phyloP scores from a whole-genome alignment of 2,888 invertebrate genomes.

The Drosophila stalkeri region DNA sequence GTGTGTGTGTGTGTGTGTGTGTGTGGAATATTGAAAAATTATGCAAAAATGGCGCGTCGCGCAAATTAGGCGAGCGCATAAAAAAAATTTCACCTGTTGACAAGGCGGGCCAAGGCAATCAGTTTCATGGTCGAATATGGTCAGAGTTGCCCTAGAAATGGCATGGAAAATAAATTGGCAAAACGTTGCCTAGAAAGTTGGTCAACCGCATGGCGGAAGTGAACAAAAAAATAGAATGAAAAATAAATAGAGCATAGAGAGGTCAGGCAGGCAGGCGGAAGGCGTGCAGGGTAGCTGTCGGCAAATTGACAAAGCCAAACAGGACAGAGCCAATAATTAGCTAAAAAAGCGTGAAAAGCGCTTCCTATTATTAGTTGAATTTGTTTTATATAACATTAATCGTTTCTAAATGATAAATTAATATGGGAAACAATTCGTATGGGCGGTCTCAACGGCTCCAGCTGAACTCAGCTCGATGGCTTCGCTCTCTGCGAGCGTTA shows the following conservation, averaged over 20 bases:
- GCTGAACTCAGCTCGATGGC: background rate
- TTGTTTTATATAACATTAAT: constrained; percentile 78
- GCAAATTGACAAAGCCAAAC: constrained; percentile 45
- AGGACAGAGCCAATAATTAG: constrained; percentile 68
- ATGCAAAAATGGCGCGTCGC: constrained; percentile 54
- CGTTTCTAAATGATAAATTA: constrained; percentile 79
- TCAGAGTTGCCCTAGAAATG: constrained; percentile 63
- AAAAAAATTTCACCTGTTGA: constrained; percentile 72
- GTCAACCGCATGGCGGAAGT: constrained; percentile 58
- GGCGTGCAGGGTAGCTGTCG: constrained; percentile 30
- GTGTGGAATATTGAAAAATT: constrained; percentile 60
- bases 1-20: background rate
- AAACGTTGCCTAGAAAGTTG: constrained; percentile 58
- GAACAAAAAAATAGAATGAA: constrained; percentile 19
- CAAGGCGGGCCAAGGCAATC: constrained; percentile 68
- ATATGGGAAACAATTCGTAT: constrained; percentile 75
- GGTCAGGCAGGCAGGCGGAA: constrained; percentile 21
- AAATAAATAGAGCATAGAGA: background rate
- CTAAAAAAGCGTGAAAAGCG: constrained; percentile 71
- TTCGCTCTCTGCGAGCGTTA: constrained; percentile 38
- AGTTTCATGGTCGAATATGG: constrained; percentile 53
- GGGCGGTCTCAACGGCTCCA: constrained; percentile 53
- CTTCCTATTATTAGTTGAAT: constrained; percentile 76
- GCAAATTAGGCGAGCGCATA: constrained; percentile 61
- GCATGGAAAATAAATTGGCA: constrained; percentile 22